A percentile compares a stretch with the other conserved stretches of the same genome.
These are phyloP conservation scores for Anthopleura sola DNA, from an alignment of 64 coral and sea anemone genomes.

Conservation along the genomic window DNA sequence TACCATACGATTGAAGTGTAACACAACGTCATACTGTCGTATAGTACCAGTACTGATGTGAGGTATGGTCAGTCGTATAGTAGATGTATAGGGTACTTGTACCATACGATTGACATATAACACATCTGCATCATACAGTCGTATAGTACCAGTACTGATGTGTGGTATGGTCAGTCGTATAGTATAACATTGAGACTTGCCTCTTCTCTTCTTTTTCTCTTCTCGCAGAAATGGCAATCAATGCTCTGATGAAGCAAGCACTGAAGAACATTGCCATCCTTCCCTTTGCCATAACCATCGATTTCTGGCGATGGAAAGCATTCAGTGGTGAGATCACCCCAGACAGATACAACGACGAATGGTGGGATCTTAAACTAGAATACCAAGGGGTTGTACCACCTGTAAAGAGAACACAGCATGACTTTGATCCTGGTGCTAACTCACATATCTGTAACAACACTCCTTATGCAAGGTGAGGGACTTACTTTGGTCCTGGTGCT, in stretches of 20 bases:
- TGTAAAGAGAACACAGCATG: conserved; percentile 5
- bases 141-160: no score
- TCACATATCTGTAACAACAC: conserved; percentile 29
- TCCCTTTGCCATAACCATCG: conserved; percentile 22
- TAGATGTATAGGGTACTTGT: no score
- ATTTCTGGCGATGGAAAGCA: conserved; percentile 9
- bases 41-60: no score
- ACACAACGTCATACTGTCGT: no score
- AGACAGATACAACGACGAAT: conserved; percentile 14
- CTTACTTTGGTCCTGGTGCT: not conserved
- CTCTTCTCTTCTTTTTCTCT: not conserved
- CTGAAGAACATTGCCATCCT: conserved; percentile 24
- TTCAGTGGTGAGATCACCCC: conserved; percentile 11
- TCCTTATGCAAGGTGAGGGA: conserved; percentile 14
- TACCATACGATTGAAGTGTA: no score
- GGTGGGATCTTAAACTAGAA: conserved; percentile 6
- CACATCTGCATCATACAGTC: no score
- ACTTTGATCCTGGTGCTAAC: conserved; percentile 34
- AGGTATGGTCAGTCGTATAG: no score
- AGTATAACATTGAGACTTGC: no score
- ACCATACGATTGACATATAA: no score
- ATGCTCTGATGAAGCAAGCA: conserved; percentile 8
- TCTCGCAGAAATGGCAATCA: not conserved
- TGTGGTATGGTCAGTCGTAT: no score
- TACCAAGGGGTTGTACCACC: conserved; percentile 16